These are phyloP conservation scores for Australoheros scitulus DNA, from an alignment of 2,113 vertebrate species.

Conservation along the genomic window DNA sequence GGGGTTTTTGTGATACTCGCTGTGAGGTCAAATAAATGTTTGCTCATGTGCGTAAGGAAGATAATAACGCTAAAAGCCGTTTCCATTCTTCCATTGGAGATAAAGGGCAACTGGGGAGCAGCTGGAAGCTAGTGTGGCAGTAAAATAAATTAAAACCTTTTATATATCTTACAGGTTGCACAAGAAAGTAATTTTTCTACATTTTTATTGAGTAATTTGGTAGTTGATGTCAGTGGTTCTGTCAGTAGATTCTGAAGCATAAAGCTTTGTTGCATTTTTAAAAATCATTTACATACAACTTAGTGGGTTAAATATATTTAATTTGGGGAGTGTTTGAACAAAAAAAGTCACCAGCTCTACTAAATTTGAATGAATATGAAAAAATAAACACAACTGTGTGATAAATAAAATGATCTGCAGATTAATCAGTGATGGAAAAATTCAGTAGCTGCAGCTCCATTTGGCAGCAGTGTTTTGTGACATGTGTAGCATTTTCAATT, in stretches of 20 bases:
- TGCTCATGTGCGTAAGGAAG: not conserved
- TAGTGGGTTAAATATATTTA: not conserved
- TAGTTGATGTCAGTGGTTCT: too few species aligned
- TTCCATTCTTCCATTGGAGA: constrained; percentile 1
- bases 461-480: too few species aligned
- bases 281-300: too few species aligned
- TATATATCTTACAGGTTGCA: not conserved
- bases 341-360: not conserved
- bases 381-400: not conserved
- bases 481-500: too few species aligned
- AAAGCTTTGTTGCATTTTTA: too few species aligned
- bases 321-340: not conserved
- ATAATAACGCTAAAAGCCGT: not conserved
- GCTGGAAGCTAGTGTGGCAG: not conserved
- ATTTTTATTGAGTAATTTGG: not conserved
- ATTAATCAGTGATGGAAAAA: not conserved
- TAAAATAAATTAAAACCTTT: constrained; percentile 4
- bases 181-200: not conserved
- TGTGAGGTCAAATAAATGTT: constrained; percentile 30
- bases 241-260: not conserved
- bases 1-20: constrained; percentile 28
- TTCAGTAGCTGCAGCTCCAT: not conserved
- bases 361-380: not conserved
- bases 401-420: not conserved
- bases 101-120: not conserved